Percentiles rank a stretch among this genome's conserved stretches.
These are phyloP conservation scores for Tuberolachnus salignus DNA, from an alignment of 2,888 invertebrate genomes.

Conservation along the genomic window DNA sequence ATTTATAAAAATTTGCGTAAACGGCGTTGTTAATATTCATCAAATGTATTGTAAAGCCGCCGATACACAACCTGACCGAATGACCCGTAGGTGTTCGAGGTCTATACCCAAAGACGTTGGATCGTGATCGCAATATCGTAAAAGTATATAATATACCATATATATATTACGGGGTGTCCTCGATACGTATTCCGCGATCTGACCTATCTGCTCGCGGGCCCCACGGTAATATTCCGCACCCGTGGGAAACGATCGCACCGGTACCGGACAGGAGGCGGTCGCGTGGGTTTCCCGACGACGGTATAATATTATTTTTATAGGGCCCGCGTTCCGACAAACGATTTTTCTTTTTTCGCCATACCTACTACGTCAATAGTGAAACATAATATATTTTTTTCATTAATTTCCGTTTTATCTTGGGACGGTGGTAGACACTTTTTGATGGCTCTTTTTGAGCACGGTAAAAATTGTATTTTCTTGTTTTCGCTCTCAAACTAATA, in stretches of 20 bases:
- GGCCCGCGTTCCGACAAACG: background rate
- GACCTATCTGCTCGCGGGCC: background rate
- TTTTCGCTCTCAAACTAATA: background rate
- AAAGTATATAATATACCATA: too few species aligned
- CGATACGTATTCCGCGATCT: conserved; percentile 10
- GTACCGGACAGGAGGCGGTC: background rate
- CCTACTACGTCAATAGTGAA: too few species aligned
- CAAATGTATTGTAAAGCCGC: background rate
- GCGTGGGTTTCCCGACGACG: background rate
- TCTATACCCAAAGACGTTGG: background rate
- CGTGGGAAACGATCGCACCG: conserved; percentile 26
- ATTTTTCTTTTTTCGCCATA: too few species aligned
- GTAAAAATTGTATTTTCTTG: background rate
- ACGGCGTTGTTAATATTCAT: too few species aligned
- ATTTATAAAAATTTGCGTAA: too few species aligned
- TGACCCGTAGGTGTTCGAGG: background rate
- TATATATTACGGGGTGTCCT: conserved; percentile 1
- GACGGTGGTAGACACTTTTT: too few species aligned
- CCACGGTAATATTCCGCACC: too few species aligned
- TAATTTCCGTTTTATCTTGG: too few species aligned
- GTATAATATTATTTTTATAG: background rate
- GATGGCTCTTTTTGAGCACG: too few species aligned
- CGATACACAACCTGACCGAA: background rate
- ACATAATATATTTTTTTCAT: too few species aligned
- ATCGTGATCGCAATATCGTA: conserved; percentile 15